A percentile compares a stretch with the other conserved stretches of the same genome.
Conservation (phyloP, 1,140 invertebrate genomes). For the Steinernema khuongi region DNA sequence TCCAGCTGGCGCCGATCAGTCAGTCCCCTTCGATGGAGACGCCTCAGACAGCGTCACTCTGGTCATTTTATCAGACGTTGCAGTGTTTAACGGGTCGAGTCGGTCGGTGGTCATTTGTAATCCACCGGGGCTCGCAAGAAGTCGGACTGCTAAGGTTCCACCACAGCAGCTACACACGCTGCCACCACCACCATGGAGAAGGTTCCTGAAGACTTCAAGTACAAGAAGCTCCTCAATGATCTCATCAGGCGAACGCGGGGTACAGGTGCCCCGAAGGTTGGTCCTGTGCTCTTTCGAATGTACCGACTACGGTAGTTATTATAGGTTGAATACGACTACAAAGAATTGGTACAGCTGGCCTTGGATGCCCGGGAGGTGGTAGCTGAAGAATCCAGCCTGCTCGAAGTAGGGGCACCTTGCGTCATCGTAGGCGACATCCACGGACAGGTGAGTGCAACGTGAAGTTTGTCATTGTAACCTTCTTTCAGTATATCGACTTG, state of each 20-base stretch:
- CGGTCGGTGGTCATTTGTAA: too few relatives aligned
- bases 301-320: neutral
- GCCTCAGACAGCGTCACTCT: too few relatives aligned
- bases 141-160: too few relatives aligned
- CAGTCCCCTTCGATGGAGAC: too few relatives aligned
- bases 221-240: neutral
- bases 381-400: constrained; percentile 61
- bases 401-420: constrained; percentile 63
- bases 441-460: neutral
- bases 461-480: neutral
- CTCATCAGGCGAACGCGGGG: neutral
- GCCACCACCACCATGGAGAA: too few relatives aligned
- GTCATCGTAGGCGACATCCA: constrained; percentile 59
- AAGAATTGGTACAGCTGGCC: neutral
- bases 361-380: neutral
- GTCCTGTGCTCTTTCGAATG: neutral
- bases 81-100: too few relatives aligned
- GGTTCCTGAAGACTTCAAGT: neutral
- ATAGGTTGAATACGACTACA: neutral
- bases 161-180: too few relatives aligned
- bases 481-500: neutral
- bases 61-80: too few relatives aligned
- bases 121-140: too few relatives aligned
- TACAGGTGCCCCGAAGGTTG: neutral
- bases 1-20: too few relatives aligned